These are phyloP conservation scores for Colistium nudipinnis DNA, from an alignment of 2,113 vertebrate genomes.

Conservation along the genomic window DNA sequence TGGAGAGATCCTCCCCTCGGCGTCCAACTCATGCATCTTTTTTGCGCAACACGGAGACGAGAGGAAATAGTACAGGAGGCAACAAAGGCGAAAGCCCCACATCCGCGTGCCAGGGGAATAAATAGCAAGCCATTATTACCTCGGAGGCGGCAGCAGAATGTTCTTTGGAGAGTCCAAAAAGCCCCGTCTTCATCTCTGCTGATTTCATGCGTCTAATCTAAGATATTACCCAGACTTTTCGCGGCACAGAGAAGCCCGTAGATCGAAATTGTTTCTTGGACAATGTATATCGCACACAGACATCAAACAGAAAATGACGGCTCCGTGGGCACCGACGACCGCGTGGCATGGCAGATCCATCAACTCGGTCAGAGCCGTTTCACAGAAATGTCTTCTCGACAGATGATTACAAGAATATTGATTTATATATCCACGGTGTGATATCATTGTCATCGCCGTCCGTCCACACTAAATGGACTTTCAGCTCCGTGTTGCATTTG, in stretches of 20 bases:
- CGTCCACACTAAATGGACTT: constrained; percentile 13
- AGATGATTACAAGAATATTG: constrained; percentile 33
- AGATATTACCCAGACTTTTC: constrained; percentile 17
- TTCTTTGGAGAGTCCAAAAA: constrained; percentile 30
- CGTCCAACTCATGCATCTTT: constrained; percentile 52
- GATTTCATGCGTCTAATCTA: constrained; percentile 42
- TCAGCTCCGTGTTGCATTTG: neutral
- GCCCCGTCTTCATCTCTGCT: constrained; percentile 5
- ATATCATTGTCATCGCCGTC: neutral
- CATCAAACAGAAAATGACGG: constrained; percentile 18
- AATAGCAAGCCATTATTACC: constrained; percentile 66
- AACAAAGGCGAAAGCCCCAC: constrained; percentile 60
- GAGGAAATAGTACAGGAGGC: constrained; percentile 51
- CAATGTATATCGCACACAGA: constrained; percentile 11
- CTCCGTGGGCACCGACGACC: constrained; percentile 5
- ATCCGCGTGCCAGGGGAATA: constrained; percentile 56
- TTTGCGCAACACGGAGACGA: constrained; percentile 25
- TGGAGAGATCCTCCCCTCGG: constrained; percentile 51
- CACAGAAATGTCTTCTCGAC: constrained; percentile 3
- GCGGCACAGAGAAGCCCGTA: neutral
- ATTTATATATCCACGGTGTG: constrained; percentile 9
- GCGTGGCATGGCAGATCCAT: neutral
- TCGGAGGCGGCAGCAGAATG: constrained; percentile 33
- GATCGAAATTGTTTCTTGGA: constrained; percentile 11
- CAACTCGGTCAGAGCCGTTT: neutral